Conservation (phyloP, 1,140 invertebrate genomes). For the Bombus consobrinus region DNA sequence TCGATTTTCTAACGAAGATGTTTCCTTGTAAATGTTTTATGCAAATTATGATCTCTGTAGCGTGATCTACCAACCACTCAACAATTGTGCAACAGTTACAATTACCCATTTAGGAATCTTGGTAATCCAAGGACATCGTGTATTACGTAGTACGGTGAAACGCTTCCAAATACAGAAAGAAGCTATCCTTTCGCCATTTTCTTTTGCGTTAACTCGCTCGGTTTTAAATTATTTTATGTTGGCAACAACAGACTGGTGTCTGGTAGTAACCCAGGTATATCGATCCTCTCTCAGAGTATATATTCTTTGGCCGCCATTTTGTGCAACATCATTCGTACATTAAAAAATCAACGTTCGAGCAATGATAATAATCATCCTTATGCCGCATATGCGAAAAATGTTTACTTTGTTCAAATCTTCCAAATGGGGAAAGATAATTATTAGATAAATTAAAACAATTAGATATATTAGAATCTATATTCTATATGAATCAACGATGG, state of each 20-base stretch:
- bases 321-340: background rate
- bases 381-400: background rate
- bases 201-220: conserved; percentile 29
- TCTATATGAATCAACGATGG: background rate
- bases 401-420: background rate
- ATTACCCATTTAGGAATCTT: conserved; percentile 64
- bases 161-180: conserved; percentile 73
- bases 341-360: background rate
- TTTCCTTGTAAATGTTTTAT: background rate
- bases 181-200: conserved; percentile 55
- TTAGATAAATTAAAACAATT: background rate
- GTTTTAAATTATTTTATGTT: conserved; percentile 44
- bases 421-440: background rate
- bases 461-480: background rate
- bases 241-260: background rate
- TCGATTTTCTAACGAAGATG: conserved; percentile 5
- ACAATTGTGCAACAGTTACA: conserved; percentile 67
- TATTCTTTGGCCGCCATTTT: background rate
- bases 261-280: background rate
- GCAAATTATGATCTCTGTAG: background rate
- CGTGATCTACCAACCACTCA: background rate
- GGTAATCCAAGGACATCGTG: conserved; percentile 74
- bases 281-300: background rate
- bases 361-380: background rate
- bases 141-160: conserved; percentile 62